Evolutionary conservation across 2,888 invertebrate genomes (phyloP), one percentile per base, ranked within the genome.

Genomic region (Polymixis flavicincta): DNA sequence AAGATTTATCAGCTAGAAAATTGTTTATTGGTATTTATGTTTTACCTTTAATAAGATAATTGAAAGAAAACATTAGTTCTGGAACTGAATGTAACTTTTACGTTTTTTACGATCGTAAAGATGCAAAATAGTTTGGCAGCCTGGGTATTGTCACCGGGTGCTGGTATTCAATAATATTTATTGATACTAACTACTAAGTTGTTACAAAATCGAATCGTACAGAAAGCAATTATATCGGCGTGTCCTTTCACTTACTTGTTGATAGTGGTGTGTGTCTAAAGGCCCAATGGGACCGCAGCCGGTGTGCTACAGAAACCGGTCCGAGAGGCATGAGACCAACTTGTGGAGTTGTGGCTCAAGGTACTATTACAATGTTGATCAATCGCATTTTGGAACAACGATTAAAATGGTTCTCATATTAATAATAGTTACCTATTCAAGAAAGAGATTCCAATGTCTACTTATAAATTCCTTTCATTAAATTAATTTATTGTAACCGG

Each of bases 221-320:
- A 92, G 92, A 94, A 93, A 95, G 94, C 93, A 95, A 95, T 95
- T 94, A 95, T 93, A 95, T 93, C 91, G 90, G 90, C 92, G 89
- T 95, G 95, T 96, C 96, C 96, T 96, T 96, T 96, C 96, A 96
- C 96, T 96, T 94, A 90, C 86, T 90, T 89, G 91, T 92, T 92
- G 92, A 87, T 91, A 88, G 87, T 80, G 85, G 90, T 89, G 84
- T 88, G 89, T 89, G 87, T 90, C 80, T 91, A 92, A 88, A 91
- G 90, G 90, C 89, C 93, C 92, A 92, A 87, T 92, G 94, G 93
- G 92, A 91, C 87, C 91, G 89, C 94, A 94, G 95, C 95, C 94
- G 95, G 95, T 93, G 94, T 91, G 91, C 91, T 85, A 89, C 91
- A 87, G 89, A 93, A 96, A 96, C 96, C 96, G 96, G 96, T 96